Evolutionary conservation across 2,797 vertebrate species (phyloP), one percentile per base, ranked within the genome.

Genomic region (Chloroceryle amazona): DNA sequence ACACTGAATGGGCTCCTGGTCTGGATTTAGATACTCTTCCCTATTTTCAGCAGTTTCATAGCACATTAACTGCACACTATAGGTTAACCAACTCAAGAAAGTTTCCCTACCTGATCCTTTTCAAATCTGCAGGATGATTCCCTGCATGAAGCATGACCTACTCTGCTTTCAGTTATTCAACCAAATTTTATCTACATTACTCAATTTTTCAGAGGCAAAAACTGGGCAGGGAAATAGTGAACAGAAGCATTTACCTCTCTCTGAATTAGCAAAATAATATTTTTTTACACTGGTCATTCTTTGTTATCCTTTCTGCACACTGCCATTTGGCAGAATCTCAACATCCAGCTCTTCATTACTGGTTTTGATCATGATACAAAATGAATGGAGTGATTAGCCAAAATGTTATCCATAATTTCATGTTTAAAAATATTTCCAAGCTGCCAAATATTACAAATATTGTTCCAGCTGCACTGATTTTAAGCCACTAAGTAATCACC

Each of bases 371-470:
- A 75, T 0, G 0, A 13, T 73, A 82, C 76, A 96, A 93, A 95
- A 54, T 79, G 58, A 90, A 80, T 31, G 51, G 78, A 95, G 61
- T 80, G 3, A 37, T 90, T 81, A 91, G 76, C 57, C 89, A 92
- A 96, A 97, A 94, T 18, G 1, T 46, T 54, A 68, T 11, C 60
- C 51, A 85, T 47, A 70, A 92, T 94, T 95, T 95, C 81, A 89
- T 65, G 71, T 93, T 94, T 26, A 11, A 81, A 96, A 94, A 39
- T 88, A 81, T 79, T 96, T 91, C 88, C 89, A 83, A 91, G 74
- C 60, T 95, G 94, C 63, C 89, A 96, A 88, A 96, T 95, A 93
- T 92, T 92, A 95, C 70, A 81, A 93, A 83, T 66, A 71, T 73
- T 78, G 19, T 92, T 97, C 71, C 79, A 82, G 47, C 70, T 95